phyloP scores from a whole-genome alignment of 2,797 vertebrate species.

The Melanitta fusca region DNA sequence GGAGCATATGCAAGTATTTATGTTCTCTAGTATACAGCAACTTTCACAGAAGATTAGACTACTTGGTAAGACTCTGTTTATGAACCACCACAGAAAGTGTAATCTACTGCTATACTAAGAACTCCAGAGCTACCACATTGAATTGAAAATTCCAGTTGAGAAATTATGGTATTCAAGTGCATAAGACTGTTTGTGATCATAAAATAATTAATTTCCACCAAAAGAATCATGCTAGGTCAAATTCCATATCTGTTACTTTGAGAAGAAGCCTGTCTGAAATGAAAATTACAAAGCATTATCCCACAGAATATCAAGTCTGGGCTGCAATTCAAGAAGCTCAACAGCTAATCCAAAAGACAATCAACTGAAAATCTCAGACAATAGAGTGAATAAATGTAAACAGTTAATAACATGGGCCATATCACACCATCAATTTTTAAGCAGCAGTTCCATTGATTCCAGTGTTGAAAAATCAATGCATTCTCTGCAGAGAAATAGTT shows the following conservation, averaged over 20 bases:
- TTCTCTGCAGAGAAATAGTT: constrained; percentile 25
- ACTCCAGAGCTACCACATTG: background rate
- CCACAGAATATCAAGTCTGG: background rate
- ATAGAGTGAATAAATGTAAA: constrained; percentile 8
- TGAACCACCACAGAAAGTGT: background rate
- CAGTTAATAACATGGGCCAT: background rate
- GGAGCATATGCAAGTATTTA: background rate
- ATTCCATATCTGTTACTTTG: background rate
- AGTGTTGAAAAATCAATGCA: constrained; percentile 42
- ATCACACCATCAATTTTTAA: constrained; percentile 8
- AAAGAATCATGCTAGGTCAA: background rate
- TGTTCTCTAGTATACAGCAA: background rate
- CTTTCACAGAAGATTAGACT: background rate
- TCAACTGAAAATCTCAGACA: constrained; percentile 13
- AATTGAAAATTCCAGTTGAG: background rate
- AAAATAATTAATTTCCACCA: constrained; percentile 22
- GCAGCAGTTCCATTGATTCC: constrained; percentile 14
- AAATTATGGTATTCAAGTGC: background rate
- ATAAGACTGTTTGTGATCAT: background rate
- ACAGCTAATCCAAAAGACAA: background rate
- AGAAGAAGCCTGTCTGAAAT: background rate
- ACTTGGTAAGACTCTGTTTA: background rate
- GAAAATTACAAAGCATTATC: background rate
- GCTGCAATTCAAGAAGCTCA: background rate
- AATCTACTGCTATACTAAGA: background rate